phyloP scores from a whole-genome alignment of 2,888 invertebrate genomes.

The Oxytorus armatus region DNA sequence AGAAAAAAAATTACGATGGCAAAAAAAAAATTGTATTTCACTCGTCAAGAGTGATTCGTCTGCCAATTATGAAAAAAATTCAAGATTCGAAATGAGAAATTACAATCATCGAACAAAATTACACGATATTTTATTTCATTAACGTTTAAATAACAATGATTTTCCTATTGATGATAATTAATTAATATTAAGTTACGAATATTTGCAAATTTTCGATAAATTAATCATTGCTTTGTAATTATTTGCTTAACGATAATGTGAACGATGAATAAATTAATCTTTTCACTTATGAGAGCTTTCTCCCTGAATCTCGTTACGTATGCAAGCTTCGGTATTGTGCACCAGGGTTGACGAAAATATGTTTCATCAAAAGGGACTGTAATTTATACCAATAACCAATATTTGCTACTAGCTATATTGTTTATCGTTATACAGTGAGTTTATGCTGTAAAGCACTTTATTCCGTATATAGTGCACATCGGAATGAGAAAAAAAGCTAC shows the following conservation, averaged over 20 bases:
- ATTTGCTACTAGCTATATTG: no score
- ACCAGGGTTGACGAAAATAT: no score
- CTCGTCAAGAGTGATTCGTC: not conserved
- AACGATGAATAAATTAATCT: not conserved
- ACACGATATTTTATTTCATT: not conserved
- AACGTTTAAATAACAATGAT: not conserved
- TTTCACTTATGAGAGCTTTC: not conserved
- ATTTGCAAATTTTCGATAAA: no score
- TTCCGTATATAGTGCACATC: not conserved
- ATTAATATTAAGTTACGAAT: no score
- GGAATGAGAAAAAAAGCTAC: not conserved
- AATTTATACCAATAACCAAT: no score
- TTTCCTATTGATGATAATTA: not conserved
- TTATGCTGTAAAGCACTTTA: no score
- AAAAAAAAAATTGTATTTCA: not conserved
- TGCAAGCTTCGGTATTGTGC: no score
- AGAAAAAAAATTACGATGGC: not conserved
- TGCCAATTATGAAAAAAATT: not conserved
- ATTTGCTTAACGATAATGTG: not conserved
- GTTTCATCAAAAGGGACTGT: no score
- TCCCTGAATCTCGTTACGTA: not conserved
- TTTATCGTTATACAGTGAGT: no score
- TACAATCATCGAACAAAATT: not conserved
- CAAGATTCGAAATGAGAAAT: not conserved
- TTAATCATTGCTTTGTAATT: not conserved